Conservation (phyloP, 2,888 invertebrate species). For the Deilephila porcellus region DNA sequence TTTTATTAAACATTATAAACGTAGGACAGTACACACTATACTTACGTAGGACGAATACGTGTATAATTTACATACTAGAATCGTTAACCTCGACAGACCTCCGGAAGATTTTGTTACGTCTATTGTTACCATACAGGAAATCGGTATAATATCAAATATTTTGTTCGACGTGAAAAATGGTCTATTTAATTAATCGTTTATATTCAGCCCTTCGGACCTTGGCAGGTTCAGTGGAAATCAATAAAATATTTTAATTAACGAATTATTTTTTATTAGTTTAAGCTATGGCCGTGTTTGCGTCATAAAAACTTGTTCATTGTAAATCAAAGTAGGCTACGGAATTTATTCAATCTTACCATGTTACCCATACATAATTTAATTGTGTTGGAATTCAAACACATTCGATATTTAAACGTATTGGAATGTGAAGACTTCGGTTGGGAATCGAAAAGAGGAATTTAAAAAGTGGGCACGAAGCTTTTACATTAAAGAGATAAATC, state of each 20-base stretch:
- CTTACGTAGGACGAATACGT: no score
- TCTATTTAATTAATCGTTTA: slow-evolving; percentile 5
- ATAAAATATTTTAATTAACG: background rate
- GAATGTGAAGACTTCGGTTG: no score
- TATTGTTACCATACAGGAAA: background rate
- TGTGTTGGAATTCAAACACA: background rate
- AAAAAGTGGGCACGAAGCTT: no score
- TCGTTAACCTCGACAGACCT: background rate
- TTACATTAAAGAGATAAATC: no score
- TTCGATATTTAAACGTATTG: no score
- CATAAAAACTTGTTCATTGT: background rate
- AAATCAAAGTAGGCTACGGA: background rate
- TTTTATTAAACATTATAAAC: no score
- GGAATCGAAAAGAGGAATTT: no score
- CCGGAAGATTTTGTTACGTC: background rate
- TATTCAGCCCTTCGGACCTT: background rate
- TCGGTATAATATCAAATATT: background rate
- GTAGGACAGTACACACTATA: no score
- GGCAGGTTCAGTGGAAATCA: background rate
- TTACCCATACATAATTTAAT: background rate
- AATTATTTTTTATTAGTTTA: background rate
- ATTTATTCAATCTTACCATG: background rate
- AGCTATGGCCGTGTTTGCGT: background rate
- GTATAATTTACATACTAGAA: background rate
- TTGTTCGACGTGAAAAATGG: background rate